Evolutionary conservation across 2,797 vertebrate genomes (phyloP).

Genomic region (Acridotheres tristis): DNA sequence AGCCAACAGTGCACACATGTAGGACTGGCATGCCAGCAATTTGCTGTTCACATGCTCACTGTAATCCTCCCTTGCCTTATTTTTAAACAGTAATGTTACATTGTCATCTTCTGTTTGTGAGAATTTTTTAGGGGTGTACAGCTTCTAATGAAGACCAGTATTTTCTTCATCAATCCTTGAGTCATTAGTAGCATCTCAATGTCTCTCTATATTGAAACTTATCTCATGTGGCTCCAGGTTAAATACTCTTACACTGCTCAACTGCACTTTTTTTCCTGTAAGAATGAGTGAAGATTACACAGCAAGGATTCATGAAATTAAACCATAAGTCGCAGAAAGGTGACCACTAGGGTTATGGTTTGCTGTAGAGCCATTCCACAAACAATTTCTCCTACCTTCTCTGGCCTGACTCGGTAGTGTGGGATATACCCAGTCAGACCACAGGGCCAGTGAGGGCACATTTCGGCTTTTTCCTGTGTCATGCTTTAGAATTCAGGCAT

Average conservation of each 20-base stretch:
- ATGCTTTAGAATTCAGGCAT: background rate
- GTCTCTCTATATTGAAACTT: background rate
- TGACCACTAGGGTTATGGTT: background rate
- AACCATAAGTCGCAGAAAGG: background rate
- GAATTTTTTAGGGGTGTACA: background rate
- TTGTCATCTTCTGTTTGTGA: background rate
- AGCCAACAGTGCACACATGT: background rate
- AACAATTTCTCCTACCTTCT: background rate
- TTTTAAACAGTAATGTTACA: background rate
- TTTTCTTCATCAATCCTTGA: background rate
- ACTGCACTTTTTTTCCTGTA: background rate
- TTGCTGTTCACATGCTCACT: background rate
- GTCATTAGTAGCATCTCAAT: background rate
- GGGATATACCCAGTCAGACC: background rate
- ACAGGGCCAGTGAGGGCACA: background rate
- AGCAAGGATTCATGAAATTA: background rate
- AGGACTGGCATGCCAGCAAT: background rate
- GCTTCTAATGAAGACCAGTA: background rate
- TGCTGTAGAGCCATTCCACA: background rate
- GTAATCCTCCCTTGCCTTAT: background rate
- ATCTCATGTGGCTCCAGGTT: background rate
- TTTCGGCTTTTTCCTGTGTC: background rate
- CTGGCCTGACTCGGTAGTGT: accelerated
- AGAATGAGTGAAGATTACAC: background rate
- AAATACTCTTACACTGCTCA: background rate